Conservation (phyloP, 1,140 invertebrate species). For the Zaprionus tsacasi region DNA sequence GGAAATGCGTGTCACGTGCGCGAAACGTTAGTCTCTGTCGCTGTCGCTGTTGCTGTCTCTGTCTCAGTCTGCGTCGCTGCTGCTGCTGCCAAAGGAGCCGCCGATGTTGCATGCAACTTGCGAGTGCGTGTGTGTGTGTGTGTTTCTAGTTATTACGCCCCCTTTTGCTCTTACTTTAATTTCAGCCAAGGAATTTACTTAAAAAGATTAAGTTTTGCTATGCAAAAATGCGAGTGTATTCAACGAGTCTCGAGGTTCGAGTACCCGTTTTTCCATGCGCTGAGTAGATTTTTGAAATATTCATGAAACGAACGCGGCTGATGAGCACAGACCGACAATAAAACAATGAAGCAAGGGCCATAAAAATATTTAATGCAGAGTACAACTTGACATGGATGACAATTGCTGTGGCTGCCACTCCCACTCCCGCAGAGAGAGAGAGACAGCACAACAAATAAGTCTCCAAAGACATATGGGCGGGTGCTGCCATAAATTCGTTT, state of each 20-base stretch:
- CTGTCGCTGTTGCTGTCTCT: background rate
- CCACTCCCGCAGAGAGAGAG: background rate
- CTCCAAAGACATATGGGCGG: constrained; percentile 76
- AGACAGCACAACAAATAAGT: constrained; percentile 63
- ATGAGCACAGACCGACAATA: constrained; percentile 54
- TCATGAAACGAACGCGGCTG: constrained; percentile 58
- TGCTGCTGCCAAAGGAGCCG: constrained; percentile 15
- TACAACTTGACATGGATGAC: constrained; percentile 70
- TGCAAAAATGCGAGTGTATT: constrained; percentile 48
- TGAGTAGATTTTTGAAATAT: constrained; percentile 68
- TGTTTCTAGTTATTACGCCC: constrained; percentile 28
- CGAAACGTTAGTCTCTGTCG: constrained; percentile 73
- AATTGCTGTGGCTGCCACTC: constrained; percentile 45
- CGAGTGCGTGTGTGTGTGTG: constrained; percentile 13
- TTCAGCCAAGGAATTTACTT: constrained; percentile 69
- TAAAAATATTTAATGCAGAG: constrained; percentile 80
- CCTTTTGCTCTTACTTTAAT: constrained; percentile 56
- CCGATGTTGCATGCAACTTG: constrained; percentile 46
- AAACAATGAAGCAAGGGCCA: constrained; percentile 74
- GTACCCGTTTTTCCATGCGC: constrained; percentile 31
- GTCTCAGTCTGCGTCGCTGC: background rate
- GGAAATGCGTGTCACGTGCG: constrained; percentile 79
- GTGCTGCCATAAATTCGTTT: constrained; percentile 73
- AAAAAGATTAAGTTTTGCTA: constrained; percentile 78
- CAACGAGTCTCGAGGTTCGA: constrained; percentile 1